phyloP scores from a whole-genome alignment of 2,113 vertebrate species.

The Casuarius casuarius region DNA sequence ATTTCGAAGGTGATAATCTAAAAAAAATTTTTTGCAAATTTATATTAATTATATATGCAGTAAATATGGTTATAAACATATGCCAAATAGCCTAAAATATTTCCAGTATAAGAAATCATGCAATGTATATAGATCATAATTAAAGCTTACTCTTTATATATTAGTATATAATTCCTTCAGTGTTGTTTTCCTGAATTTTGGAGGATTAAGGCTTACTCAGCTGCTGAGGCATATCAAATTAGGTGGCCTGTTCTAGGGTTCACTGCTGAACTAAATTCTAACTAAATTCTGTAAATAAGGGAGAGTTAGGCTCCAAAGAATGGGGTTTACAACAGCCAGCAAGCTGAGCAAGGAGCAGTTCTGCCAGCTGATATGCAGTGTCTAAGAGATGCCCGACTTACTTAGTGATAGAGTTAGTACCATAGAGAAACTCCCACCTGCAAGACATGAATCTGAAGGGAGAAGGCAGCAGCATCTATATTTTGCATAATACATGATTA shows the following conservation, averaged over 20 bases:
- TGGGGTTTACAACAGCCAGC: not conserved
- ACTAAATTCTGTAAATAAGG: not conserved
- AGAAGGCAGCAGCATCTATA: not conserved
- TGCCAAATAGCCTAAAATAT: not conserved
- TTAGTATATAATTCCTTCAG: not conserved
- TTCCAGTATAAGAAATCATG: not conserved
- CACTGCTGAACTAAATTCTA: not conserved
- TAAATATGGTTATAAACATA: slow-evolving; percentile 41
- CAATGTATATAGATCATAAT: not conserved
- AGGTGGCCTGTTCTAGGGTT: not conserved
- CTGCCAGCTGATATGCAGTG: not conserved
- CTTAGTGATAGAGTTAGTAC: not conserved
- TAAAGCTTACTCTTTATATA: not conserved
- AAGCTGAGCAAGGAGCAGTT: not conserved
- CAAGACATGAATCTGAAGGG: not conserved
- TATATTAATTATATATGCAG: slow-evolving; percentile 11
- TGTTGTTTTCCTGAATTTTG: not conserved
- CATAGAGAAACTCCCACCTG: not conserved
- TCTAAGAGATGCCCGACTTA: not conserved
- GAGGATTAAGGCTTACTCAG: not conserved
- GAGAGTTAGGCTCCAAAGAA: not conserved
- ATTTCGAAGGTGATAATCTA: not conserved
- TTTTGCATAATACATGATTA: not conserved
- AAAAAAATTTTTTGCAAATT: not conserved
- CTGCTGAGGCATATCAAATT: not conserved